Conservation (phyloP, 2,113 vertebrate genomes). For the Pelobates fuscus region DNA sequence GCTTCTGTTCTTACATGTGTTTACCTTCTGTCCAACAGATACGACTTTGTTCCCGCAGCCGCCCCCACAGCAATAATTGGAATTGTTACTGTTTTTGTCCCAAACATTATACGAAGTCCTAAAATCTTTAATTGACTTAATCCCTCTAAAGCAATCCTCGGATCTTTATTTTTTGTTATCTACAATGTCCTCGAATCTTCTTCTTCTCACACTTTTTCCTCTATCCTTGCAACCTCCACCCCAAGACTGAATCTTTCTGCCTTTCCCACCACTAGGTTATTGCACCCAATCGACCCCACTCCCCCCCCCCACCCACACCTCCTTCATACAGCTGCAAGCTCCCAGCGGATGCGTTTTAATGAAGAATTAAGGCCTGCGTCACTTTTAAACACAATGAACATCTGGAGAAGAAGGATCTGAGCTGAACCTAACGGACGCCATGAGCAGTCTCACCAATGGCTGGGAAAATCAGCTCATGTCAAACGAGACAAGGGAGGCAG, state of each 20-base stretch:
- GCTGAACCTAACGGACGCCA: constrained; percentile 1
- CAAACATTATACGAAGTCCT: too few species aligned
- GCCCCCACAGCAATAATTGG: too few species aligned
- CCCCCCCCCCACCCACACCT: constrained; percentile 56
- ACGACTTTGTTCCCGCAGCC: too few species aligned
- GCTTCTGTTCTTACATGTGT: too few species aligned
- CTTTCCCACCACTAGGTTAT: neutral
- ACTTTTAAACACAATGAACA: constrained; percentile 79
- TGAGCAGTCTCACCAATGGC: constrained; percentile 1
- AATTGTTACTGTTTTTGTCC: too few species aligned
- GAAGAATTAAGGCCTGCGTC: constrained; percentile 70
- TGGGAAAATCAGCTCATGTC: constrained; percentile 27
- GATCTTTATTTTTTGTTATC: too few species aligned
- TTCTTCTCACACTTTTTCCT: neutral
- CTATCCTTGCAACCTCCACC: neutral
- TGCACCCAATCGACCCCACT: constrained; percentile 53
- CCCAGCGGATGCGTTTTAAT: constrained; percentile 67
- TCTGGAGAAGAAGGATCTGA: constrained; percentile 64
- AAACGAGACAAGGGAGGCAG: neutral
- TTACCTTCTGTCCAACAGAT: too few species aligned
- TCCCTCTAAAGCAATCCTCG: too few species aligned
- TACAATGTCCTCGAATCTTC: too few species aligned
- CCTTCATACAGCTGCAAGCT: constrained; percentile 69
- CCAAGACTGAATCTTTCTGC: neutral
- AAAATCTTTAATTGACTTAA: too few species aligned